Base-by-base conservation (phyloP, 2,888 invertebrate genomes). In the Acleris literana region DNA sequence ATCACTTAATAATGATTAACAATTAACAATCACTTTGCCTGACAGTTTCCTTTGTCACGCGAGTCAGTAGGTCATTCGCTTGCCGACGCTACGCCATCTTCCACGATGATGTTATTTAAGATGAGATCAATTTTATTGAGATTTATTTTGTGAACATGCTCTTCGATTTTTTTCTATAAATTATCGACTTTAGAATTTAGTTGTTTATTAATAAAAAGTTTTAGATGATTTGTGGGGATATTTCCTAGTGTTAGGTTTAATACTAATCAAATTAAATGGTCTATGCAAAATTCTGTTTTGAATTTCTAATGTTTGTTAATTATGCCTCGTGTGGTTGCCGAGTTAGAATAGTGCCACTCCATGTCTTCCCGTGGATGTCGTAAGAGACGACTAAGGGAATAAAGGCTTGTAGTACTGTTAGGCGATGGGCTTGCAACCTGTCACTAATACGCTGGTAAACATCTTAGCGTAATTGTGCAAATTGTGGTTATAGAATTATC, bases 101-200 rank as follows among this genome's bases (percentile, higher is more conserved):
- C 77, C 72, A 78, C 77, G 83, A 87, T 87, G 85, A 88, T 87
- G 86, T 87, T 89, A 89, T 89, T 88, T 86, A 89, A 86, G 87
- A 89, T 86, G 85, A 85, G 86, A 89, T 87, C 85, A 87, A 86
- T 89, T 89, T 89, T 88, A 90, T 90, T 90, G 79, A 90, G 88
- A 91, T 92, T 90, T 90, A 91, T 92, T 83, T 82, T 83, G 86
- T 85, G 84, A 86, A 86, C 80, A 85, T 80, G 76, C 76, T 84
- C 82, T 57, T 83, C 82, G 80, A 83, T 85, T 85, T 83, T 76
- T 71, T 82, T 79, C 76, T 85, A 87, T 84, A 87, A 86, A 86
- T 86, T 84, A 83, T 76, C 74, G 74, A 71, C 71, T 83, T 77
- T 71, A 69, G 74, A 78, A 80, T 80, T 78, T 71, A 71, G 69